phyloP scores from a whole-genome alignment of 2,797 vertebrate genomes.

The Sebastes reedi region DNA sequence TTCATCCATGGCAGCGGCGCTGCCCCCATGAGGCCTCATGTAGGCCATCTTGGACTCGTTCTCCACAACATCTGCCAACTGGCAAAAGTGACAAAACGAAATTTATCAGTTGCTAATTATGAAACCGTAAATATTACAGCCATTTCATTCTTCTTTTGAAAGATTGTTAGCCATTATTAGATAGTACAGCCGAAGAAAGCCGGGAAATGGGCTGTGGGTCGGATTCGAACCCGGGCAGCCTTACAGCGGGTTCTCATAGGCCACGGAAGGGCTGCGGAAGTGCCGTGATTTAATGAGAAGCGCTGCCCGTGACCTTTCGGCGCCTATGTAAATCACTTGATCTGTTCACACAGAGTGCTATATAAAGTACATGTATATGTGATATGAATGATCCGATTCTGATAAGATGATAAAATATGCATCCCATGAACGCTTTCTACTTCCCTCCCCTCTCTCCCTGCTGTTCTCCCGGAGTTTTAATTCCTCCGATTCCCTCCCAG shows the following conservation, averaged over 20 bases:
- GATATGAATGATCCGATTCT: not conserved
- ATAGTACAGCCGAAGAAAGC: no score
- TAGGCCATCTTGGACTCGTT: constrained; percentile 93
- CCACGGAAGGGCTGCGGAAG: no score
- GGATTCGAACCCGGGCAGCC: no score
- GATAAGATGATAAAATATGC: not conserved
- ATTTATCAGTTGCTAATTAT: not conserved
- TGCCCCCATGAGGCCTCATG: constrained; percentile 86
- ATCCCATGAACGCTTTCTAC: not conserved
- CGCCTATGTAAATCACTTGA: no score
- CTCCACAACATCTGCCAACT: constrained; percentile 95
- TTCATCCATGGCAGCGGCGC: constrained; percentile 85
- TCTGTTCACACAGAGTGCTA: no score
- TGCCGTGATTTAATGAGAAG: fast-evolving
- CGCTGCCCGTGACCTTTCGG: no score
- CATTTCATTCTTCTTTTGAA: no score
- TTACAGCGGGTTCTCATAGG: no score
- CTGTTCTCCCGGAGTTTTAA: not conserved
- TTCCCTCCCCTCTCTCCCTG: not conserved
- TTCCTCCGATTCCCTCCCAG: not conserved
- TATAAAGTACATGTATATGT: no score
- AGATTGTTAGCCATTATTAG: no score
- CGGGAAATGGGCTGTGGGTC: no score
- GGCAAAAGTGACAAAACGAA: not conserved
- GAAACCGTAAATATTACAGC: not conserved